Conservation (phyloP, 2,113 vertebrate species). For the Mustelus asterias region DNA sequence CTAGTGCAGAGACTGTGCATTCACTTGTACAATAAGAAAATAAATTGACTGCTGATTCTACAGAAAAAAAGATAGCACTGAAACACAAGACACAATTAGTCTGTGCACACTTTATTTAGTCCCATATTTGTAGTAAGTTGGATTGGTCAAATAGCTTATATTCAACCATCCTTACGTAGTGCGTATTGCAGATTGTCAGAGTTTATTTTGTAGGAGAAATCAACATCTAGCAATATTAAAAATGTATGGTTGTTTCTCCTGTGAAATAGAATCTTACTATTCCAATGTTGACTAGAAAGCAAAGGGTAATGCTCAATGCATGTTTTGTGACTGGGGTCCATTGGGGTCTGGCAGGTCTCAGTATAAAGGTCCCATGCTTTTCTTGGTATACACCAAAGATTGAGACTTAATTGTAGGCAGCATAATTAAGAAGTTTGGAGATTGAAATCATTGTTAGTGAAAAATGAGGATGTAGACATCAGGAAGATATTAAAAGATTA, state of each 20-base stretch:
- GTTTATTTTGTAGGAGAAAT: not conserved
- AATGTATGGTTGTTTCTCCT: not conserved
- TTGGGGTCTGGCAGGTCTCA: not conserved
- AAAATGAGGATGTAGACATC: no score
- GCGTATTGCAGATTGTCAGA: not conserved
- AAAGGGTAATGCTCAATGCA: no score
- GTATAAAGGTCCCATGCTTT: not conserved
- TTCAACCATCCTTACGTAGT: not conserved
- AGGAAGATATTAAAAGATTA: no score
- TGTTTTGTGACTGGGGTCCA: not conserved
- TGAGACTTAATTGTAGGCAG: not conserved
- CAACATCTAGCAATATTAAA: not conserved
- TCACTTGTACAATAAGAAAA: not conserved
- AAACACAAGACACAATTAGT: not conserved
- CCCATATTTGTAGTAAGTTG: not conserved
- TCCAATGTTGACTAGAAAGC: not conserved
- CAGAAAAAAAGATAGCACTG: not conserved
- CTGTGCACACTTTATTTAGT: not conserved
- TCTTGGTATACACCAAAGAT: not conserved
- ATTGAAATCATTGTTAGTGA: not conserved
- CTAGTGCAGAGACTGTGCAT: not conserved
- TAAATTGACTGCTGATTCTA: not conserved
- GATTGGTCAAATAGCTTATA: not conserved
- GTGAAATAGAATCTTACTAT: not conserved
- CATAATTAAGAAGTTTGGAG: no score